A percentile compares a stretch with the other conserved stretches of the same genome.
phyloP scores from a whole-genome alignment of 2,113 vertebrate species.

The Synchiropus splendidus region DNA sequence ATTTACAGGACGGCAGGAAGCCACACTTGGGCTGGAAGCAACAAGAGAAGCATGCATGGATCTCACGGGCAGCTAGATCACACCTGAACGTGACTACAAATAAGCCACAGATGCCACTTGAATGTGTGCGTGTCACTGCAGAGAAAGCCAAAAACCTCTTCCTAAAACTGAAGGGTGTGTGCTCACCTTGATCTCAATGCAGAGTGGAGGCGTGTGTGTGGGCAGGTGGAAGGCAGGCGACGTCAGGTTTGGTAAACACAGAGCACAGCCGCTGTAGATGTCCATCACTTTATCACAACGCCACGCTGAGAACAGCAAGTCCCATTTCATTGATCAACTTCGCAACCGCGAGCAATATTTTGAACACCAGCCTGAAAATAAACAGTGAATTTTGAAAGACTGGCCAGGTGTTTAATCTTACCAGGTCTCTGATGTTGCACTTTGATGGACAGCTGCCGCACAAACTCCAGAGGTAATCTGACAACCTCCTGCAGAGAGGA shows the following conservation, averaged over 20 bases:
- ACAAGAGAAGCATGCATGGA: too few relatives aligned
- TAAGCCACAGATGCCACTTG: too few relatives aligned
- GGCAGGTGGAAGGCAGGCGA: conserved; percentile 70
- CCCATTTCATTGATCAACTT: background rate
- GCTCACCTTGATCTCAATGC: conserved; percentile 92
- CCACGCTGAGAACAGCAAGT: conserved; percentile 64
- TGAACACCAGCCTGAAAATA: too few relatives aligned
- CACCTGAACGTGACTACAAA: too few relatives aligned
- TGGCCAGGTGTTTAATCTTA: too few relatives aligned
- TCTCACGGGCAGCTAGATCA: background rate
- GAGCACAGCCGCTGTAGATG: conserved; percentile 85
- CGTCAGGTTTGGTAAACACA: conserved; percentile 93
- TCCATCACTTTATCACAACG: conserved; percentile 96
- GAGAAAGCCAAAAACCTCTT: too few relatives aligned
- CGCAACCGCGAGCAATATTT: background rate
- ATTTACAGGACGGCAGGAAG: conserved; percentile 85
- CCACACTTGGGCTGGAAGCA: conserved; percentile 94
- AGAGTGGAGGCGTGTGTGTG: conserved; percentile 79
- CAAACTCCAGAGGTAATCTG: conserved; percentile 87
- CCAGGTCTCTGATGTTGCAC: conserved; percentile 91
- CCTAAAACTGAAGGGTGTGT: too few relatives aligned
- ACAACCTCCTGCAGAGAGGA: conserved; percentile 86
- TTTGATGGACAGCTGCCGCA: conserved; percentile 87
- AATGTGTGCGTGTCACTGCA: conserved; percentile 12
- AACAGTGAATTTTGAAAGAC: too few relatives aligned